Conservation (phyloP, 2,797 vertebrate species). For the Diplodus sargus region DNA sequence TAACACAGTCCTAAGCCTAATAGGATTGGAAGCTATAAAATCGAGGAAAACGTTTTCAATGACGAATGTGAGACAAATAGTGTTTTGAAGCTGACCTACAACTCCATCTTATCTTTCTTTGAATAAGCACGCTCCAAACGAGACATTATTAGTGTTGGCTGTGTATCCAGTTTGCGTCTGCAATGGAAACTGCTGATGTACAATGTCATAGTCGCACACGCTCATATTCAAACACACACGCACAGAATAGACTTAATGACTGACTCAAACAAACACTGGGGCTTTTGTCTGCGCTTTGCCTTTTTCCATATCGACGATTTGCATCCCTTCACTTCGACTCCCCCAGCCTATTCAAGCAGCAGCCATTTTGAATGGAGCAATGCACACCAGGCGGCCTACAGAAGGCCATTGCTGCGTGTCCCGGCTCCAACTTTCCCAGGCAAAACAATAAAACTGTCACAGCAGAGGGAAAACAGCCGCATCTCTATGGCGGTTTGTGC, state of each 20-base stretch:
- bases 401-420: slow-evolving; percentile 63
- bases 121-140: neutral
- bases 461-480: slow-evolving; percentile 43
- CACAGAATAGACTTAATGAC: slow-evolving; percentile 53
- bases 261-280: slow-evolving; percentile 59
- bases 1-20: slow-evolving; percentile 11
- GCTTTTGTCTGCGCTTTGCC: slow-evolving; percentile 67
- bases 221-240: slow-evolving; percentile 30
- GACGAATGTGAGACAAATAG: neutral
- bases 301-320: slow-evolving; percentile 77
- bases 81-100: slow-evolving; percentile 9
- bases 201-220: slow-evolving; percentile 13
- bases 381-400: slow-evolving; percentile 70
- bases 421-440: slow-evolving; percentile 47
- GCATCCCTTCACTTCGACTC: slow-evolving; percentile 73
- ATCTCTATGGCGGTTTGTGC: slow-evolving; percentile 19
- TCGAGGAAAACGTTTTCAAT: slow-evolving; percentile 3
- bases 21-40: slow-evolving; percentile 14
- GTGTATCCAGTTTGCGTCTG: slow-evolving; percentile 22
- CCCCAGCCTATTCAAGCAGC: slow-evolving; percentile 76
- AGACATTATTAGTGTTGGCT: neutral
- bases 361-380: slow-evolving; percentile 69
- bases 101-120: neutral
- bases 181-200: neutral
- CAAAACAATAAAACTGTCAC: slow-evolving; percentile 62